phyloP scores from a whole-genome alignment of 2,113 vertebrate species.

The Rutilus rutilus region DNA sequence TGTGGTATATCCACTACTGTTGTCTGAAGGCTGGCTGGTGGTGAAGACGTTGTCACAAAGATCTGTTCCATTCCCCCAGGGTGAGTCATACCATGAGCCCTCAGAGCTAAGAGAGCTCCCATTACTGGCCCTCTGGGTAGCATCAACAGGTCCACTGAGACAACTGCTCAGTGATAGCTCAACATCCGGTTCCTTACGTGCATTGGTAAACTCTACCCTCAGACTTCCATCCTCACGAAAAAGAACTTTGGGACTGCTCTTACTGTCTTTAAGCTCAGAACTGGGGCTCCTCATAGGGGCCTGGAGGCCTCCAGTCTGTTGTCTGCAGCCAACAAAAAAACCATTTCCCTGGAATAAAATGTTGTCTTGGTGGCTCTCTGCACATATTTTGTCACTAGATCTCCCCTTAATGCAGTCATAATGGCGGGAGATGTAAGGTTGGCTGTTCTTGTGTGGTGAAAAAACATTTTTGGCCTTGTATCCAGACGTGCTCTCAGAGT shows the following conservation, averaged over 20 bases:
- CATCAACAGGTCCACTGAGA: conserved; percentile 64
- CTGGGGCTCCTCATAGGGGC: conserved; percentile 63
- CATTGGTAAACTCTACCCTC: conserved; percentile 87
- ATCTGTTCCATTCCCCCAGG: conserved; percentile 83
- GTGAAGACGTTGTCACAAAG: conserved; percentile 75
- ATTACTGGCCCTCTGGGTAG: conserved; percentile 84
- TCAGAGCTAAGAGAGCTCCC: conserved; percentile 92
- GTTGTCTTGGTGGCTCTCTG: conserved; percentile 59
- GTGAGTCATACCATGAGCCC: conserved; percentile 92
- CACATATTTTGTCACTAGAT: conserved; percentile 64
- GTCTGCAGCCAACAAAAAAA: conserved; percentile 45
- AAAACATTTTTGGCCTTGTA: conserved; percentile 79
- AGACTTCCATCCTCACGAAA: conserved; percentile 84
- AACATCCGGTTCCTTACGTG: conserved; percentile 64
- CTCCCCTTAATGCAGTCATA: conserved; percentile 71
- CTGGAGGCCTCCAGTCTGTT: conserved; percentile 70
- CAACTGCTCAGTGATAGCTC: conserved; percentile 53
- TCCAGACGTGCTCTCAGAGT: conserved; percentile 60
- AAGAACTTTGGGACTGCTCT: conserved; percentile 85
- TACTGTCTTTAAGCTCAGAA: conserved; percentile 68
- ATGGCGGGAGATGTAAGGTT: conserved; percentile 80
- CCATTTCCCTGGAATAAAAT: conserved; percentile 52
- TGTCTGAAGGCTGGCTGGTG: conserved; percentile 65
- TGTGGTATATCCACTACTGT: conserved; percentile 62
- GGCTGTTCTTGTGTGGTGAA: conserved; percentile 78